Evolutionary conservation across 1,140 invertebrate species (phyloP), one percentile per base, ranked within the genome.

Genomic region (Alviniconcha marisindica): DNA sequence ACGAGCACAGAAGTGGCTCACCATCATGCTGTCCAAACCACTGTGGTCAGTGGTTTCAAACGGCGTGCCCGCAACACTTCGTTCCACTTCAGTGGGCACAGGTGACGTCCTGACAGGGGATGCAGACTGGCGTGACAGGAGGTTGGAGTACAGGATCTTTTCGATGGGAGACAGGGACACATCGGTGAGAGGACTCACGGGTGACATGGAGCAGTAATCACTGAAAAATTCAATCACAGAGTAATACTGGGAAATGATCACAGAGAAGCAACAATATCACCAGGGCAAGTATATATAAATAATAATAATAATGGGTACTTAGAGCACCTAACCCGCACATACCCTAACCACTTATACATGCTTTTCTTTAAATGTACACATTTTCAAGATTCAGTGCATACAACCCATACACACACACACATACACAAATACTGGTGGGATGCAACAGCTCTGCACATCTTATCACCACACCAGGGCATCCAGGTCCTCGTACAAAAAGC

Each of bases 131-230:
- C 77, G 74, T 0, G 83, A 84, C 86, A 91, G 84, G 36, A 91
- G 82, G 48, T 88, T 90, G 21, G 88, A 89, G 80, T 90, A 90
- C 15, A 91, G 85, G 77, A 91, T 88, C 74, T 91, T 89, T 77
- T 92, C 91, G 44, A 92, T 87, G 1, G 91, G 90, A 28, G 91
- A 92, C 18, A 90, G 78, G 2, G 87, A 87, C 7, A 85, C 79
- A 51, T 90, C 88, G 28, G 84, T 85, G 18, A 87, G 79, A 4
- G 90, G 88, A 74, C 88, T 91, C 36, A 84, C 56, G 15, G 90
- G 86, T 15, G 88, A 80, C 66, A 82, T 48, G 10, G 54, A 56
- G 18, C 42, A 51, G 33, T 77, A 85, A 54, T 77, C 79, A 73
- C 66, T 71, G 44, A 2, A 82, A 69, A 24, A 54, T 51, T 28